Evolutionary conservation across 2,888 invertebrate genomes (phyloP).

Genomic region (Onchidella celtica): DNA sequence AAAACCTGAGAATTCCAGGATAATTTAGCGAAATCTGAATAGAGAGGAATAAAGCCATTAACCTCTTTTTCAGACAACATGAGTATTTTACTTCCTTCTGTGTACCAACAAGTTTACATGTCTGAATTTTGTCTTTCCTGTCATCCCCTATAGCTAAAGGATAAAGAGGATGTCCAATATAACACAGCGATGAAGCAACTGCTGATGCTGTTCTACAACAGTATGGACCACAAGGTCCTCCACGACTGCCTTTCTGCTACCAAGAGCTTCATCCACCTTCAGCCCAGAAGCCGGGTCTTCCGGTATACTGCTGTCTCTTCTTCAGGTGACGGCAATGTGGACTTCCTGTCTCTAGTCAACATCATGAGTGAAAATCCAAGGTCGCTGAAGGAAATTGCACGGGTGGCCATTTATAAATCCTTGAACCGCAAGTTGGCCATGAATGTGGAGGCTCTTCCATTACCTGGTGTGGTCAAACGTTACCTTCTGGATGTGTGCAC

Average conservation of each 20-base stretch:
- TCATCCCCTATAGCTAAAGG: constrained; percentile 81
- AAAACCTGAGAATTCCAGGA: no score
- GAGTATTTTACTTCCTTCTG: no score
- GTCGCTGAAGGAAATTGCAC: constrained; percentile 87
- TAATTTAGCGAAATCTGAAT: no score
- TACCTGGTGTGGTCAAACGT: constrained; percentile 86
- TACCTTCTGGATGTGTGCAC: constrained; percentile 82
- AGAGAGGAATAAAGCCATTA: no score
- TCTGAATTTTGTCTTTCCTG: background rate
- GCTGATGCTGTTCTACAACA: constrained; percentile 82
- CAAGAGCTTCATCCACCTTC: constrained; percentile 50
- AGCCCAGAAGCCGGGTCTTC: background rate
- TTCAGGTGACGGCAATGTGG: constrained; percentile 55
- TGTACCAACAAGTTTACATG: no score
- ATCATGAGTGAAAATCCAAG: constrained; percentile 86
- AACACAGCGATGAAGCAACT: constrained; percentile 85
- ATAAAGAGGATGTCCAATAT: constrained; percentile 83
- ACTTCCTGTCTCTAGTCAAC: constrained; percentile 82
- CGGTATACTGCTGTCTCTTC: constrained; percentile 81
- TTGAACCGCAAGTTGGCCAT: constrained; percentile 85
- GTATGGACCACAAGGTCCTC: constrained; percentile 86
- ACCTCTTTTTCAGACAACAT: no score
- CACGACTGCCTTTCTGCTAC: constrained; percentile 84
- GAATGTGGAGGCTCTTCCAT: constrained; percentile 85
- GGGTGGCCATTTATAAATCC: constrained; percentile 86